Base-by-base conservation (phyloP, 2,888 invertebrate species). In the Tanytarsus gracilentus region DNA sequence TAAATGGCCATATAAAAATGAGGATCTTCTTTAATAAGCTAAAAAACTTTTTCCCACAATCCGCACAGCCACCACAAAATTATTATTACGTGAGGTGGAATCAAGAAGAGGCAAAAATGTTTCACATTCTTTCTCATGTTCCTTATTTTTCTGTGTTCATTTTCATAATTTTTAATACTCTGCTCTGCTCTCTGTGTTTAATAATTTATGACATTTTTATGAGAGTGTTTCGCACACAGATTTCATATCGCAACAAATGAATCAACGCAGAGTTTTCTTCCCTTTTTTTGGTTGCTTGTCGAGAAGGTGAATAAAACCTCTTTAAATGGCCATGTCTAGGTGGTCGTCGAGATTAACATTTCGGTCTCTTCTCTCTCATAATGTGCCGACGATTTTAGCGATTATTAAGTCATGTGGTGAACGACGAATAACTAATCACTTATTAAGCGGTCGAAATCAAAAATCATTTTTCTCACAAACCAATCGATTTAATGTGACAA, bases 141-240 rank as follows among this genome's bases (percentile, higher is more conserved):
- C 49, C 25, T 21, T 29, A n/a, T 18, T 29, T 27, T 23, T 8
- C 30, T 30, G 7, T 6, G 9, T 6, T 30, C 30, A 48, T 49
- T 49, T 49, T 49, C 49, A 49, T 49, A 49, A 49, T 49, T 40
- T 40, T 40, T 18, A 18, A 40, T 16, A 40, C 36, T 36, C 36
- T 36, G 21, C 16, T 14, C 36, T 52, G 26, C 25, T 51, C 8
- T 16, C 25, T 33, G 16, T 30, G 11, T n/a, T 14, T 52, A 52
- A 52, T 52, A 33, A 55, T 55, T 55, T 55, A 55, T 55, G 33
- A 55, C 36, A 55, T 25, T 55, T 55, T 55, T 55, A 55, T 55
- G 36, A 55, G 21, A 23, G 30, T 53, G 14, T 55, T 36, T 36
- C 30, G 30, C 55, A 21, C 40, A 40, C 16, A 40, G 36, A 36